Evolutionary conservation across 2,113 vertebrate species (phyloP), one percentile per base, ranked within the genome.

Genomic region (Phodopus roborovskii): DNA sequence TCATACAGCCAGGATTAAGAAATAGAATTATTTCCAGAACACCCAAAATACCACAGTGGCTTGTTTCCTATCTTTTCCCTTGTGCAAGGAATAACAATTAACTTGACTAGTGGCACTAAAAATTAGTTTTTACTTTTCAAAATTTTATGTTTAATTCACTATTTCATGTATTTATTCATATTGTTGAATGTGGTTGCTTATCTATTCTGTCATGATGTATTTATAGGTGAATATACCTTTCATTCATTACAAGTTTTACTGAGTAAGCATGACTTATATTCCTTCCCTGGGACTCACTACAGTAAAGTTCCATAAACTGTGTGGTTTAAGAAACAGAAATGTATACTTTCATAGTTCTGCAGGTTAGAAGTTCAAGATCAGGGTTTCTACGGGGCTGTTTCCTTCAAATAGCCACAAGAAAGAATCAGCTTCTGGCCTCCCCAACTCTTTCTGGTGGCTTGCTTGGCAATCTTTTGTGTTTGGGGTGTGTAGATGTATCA

Each of bases 21-120:
- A 85, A 77, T 28, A 68, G 2, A 94, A 50, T 45, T 48, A 28
- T 95, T 95, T 90, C 68, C 36, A 88, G 92, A 94, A 71, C 36
- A 45, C 30, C 36, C 28, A 45, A 58, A 92, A 75, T 36, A 78
- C 22, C 11, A 15, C 16, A 53, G 13, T 91, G 42, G 10, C 13
- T 24, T 83, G 56, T 70, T 95, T 71, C 68, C 26, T 71, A 10
- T 62, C 53, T 81, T 50, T 84, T 64, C 24, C 26, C 30, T 17
- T 68, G 13, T 74, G 42, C 9, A 90, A 96, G 90, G 12, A 48
- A 26, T 88, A 78, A 79, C 22, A 30, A 12, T 75, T 88, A 82
- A 93, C 30, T 26, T 88, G 42, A 91, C 48, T 90, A 30, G 6
- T 48, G 87, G 62, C n/a, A 92, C 79, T 20, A 45, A 77, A 87